These are phyloP conservation scores for Heteromyza rotundicornis DNA, from an alignment of 2,888 invertebrate species.

Conservation along the genomic window DNA sequence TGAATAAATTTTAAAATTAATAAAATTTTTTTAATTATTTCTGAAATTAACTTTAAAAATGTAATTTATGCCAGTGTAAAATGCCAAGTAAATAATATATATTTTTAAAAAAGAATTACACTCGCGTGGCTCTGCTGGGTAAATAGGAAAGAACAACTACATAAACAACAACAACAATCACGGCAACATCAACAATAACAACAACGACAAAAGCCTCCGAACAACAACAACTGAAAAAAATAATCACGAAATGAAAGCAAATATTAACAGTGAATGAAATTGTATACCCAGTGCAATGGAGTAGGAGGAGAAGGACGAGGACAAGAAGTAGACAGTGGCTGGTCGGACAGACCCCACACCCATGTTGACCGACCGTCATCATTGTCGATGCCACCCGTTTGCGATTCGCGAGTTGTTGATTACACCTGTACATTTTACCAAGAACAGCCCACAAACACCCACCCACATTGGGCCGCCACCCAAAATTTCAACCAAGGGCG, in stretches of 20 bases:
- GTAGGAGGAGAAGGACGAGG: background rate
- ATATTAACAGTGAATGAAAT: constrained; percentile 1
- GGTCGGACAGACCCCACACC: no score
- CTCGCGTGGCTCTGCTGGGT: background rate
- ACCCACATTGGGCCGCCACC: no score
- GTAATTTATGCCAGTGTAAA: constrained; percentile 3
- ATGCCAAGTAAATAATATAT: background rate
- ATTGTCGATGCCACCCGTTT: background rate
- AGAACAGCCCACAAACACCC: no score
- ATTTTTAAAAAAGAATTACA: background rate
- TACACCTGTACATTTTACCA: constrained; percentile 43
- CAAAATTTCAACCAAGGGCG: background rate
- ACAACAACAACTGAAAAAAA: background rate
- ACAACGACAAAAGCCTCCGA: background rate
- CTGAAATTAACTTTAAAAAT: no score
- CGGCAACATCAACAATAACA: background rate
- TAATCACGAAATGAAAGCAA: background rate
- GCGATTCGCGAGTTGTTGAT: constrained; percentile 46
- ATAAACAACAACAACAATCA: background rate
- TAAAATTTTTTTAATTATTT: no score
- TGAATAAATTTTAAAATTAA: no score
- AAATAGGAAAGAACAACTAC: background rate
- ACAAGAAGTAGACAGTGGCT: background rate
- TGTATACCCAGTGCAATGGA: background rate
- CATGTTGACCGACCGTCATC: background rate